Conservation (phyloP, 2,888 invertebrate species). For the Trissolcus brochymenae region DNA sequence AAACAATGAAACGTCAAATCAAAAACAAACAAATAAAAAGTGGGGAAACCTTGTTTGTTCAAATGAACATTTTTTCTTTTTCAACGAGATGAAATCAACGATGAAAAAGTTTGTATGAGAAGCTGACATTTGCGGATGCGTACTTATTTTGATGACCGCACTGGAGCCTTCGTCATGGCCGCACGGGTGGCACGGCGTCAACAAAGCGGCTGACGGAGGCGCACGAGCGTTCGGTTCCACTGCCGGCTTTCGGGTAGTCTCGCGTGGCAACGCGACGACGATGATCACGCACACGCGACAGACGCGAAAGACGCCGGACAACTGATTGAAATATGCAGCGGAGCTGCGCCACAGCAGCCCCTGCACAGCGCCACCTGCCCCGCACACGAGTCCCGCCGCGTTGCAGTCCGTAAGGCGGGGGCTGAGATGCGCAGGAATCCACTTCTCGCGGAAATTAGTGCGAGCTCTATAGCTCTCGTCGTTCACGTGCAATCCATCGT, state of each 20-base stretch:
- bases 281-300: constrained; percentile 21
- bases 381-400: constrained; percentile 17
- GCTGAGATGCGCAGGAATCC: constrained; percentile 23
- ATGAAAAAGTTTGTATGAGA: not conserved
- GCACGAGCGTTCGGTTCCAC: not conserved
- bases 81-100: not conserved
- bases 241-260: constrained; percentile 20
- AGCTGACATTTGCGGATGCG: constrained; percentile 15
- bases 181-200: constrained; percentile 4
- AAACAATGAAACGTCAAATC: not conserved
- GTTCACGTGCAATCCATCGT: not conserved
- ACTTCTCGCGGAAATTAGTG: not conserved
- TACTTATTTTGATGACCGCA: constrained; percentile 31
- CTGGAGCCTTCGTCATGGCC: constrained; percentile 10
- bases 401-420: constrained; percentile 38
- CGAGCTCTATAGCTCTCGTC: not conserved
- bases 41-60: not conserved
- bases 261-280: constrained; percentile 19
- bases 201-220: constrained; percentile 1
- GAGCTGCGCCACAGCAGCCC: constrained; percentile 27
- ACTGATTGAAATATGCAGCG: constrained; percentile 27
- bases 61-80: not conserved
- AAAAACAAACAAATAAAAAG: not conserved
- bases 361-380: constrained; percentile 37
- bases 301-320: constrained; percentile 33